A percentile compares a stretch with the other conserved stretches of the same genome.
Evolutionary conservation across 1,140 invertebrate genomes (phyloP).

Genomic region (Magallana angulata): DNA sequence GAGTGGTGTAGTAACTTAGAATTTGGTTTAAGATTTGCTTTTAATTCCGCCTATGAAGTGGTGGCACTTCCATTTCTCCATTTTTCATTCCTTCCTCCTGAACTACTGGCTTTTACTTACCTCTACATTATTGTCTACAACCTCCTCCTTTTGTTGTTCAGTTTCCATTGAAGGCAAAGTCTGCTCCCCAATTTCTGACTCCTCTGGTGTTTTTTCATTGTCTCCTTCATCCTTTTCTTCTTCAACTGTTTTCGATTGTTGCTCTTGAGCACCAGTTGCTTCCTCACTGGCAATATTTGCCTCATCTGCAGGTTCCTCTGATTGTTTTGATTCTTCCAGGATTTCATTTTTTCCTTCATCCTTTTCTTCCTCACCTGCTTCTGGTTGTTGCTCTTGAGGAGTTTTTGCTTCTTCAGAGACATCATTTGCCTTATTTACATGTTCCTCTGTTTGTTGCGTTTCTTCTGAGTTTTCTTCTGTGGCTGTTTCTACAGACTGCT

Average conservation of each 20-base stretch:
- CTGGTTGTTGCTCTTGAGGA: constrained; percentile 2
- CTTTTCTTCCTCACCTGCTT: not conserved
- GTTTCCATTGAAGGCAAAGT: too few species aligned
- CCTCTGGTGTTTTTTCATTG: not conserved
- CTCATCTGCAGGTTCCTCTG: not conserved
- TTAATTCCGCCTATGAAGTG: too few species aligned
- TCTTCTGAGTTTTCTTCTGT: not conserved
- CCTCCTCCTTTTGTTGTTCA: not conserved
- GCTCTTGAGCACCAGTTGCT: not conserved
- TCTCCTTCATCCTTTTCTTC: not conserved
- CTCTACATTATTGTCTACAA: not conserved
- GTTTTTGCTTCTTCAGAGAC: too few species aligned
- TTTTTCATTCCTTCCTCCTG: too few species aligned
- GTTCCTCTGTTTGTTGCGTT: not conserved
- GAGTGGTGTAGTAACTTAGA: too few species aligned
- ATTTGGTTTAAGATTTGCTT: too few species aligned
- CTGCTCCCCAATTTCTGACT: not conserved
- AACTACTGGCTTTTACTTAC: not conserved
- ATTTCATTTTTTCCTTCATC: not conserved
- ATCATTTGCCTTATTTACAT: too few species aligned
- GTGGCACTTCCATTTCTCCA: too few species aligned
- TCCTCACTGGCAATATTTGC: not conserved
- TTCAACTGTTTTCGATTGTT: constrained; percentile 12
- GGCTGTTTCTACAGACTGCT: not conserved
- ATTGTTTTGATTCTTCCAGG: not conserved